Evolutionary conservation across 2,888 invertebrate species (phyloP), one percentile per base, ranked within the genome.

Genomic region (Lampropteryx suffumata): DNA sequence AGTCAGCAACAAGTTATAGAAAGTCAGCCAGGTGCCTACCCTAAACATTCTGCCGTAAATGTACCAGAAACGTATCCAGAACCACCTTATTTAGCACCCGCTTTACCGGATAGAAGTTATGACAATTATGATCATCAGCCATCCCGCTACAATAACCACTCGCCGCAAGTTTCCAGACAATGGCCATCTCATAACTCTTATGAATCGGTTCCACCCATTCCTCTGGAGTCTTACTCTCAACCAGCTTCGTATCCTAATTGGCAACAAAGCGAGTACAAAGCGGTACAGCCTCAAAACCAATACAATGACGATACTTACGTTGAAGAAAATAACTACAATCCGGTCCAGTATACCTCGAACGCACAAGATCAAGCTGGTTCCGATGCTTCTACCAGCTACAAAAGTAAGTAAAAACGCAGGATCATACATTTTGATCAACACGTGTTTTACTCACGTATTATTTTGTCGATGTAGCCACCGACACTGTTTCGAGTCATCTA

Each of bases 131-230:
- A 3, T 11, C 8, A 14, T 43, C 32, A 46, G 30, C 9, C 12
- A 27, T 9, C 36, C 0, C 8, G 8, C 12, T 48, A 14, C 12
- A 17, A 37, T 0, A 26, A 13, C 5, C 33, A 29, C 14, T 28
- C 28, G 3, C 42, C 42, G n/a, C 51, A 37, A 34, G 29, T 28
- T 24, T n/a, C 32, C 8, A 42, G 33, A 30, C 42, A 36, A 14
- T 47, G 42, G 46, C 8, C 21, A 11, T 17, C 12, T 28, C 46
- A 10, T 8, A 39, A 51, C 13, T 11, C 32, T 3, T 39, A 51
- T 13, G 30, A 17, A 24, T 24, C 13, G 1, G 12, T 7, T 11
- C 10, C 11, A 8, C 9, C 6, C 11, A 26, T 32, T 14, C 30
- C 21, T n/a, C 14, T 14, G 14, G 14, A 33, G n/a, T 14, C 14